Conservation (phyloP, 2,888 invertebrate genomes). For the Agriotes lineatus region DNA sequence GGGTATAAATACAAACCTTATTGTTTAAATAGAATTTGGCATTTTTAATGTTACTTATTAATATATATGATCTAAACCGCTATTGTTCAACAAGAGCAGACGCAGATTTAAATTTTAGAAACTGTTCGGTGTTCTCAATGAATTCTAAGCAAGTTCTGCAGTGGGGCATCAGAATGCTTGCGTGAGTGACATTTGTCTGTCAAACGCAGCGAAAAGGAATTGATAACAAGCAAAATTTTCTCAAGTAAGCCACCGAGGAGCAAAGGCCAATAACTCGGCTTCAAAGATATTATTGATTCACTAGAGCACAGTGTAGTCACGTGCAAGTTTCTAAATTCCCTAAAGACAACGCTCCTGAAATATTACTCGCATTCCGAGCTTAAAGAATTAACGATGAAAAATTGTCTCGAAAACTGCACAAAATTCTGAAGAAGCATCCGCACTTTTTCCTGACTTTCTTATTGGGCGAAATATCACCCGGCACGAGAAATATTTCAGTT, state of each 20-base stretch:
- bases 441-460: conserved; percentile 18
- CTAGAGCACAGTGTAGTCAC: conserved; percentile 41
- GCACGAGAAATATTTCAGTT: conserved; percentile 5
- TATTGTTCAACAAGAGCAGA: no score
- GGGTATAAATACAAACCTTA: no score
- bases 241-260: conserved; percentile 39
- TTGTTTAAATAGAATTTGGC: no score
- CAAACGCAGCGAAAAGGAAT: conserved; percentile 39
- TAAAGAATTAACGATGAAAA: conserved; percentile 43
- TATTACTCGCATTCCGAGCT: conserved; percentile 41
- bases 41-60: no score
- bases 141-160: no score
- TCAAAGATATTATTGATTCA: conserved; percentile 44
- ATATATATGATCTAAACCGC: no score
- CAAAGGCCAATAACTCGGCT: conserved; percentile 40
- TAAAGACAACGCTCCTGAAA: conserved; percentile 41
- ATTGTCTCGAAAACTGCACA: conserved; percentile 34
- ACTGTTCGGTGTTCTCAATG: no score
- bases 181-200: conserved; percentile 41
- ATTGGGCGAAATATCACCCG: neutral
- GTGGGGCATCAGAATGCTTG: no score
- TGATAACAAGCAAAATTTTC: conserved; percentile 38
- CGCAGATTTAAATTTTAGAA: no score
- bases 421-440: conserved; percentile 12
- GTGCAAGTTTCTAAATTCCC: conserved; percentile 43